phyloP scores from a whole-genome alignment of 2,888 invertebrate genomes.

The Drosophila sordidapex region DNA sequence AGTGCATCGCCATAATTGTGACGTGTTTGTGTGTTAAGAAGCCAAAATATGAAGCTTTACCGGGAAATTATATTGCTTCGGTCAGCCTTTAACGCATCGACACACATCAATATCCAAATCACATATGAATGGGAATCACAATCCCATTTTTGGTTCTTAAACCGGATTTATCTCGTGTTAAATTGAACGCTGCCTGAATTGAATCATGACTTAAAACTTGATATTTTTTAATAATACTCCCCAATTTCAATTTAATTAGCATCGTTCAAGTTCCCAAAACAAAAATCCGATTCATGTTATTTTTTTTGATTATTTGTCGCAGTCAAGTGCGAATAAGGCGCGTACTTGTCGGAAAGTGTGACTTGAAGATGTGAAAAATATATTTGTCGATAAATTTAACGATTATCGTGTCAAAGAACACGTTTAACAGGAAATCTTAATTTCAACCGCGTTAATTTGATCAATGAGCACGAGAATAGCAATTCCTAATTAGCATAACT shows the following conservation, averaged over 20 bases:
- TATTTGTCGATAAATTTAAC: background rate
- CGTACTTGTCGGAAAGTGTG: slow-evolving; percentile 63
- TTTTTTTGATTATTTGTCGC: slow-evolving; percentile 32
- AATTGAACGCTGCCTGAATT: slow-evolving; percentile 30
- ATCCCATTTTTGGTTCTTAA: slow-evolving; percentile 23
- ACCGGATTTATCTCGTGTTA: slow-evolving; percentile 53
- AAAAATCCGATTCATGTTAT: slow-evolving; percentile 55
- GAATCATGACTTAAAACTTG: slow-evolving; percentile 61
- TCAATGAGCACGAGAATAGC: slow-evolving; percentile 52
- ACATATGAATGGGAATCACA: slow-evolving; percentile 49
- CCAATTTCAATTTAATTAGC: slow-evolving; percentile 56
- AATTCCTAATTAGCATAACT: slow-evolving; percentile 45
- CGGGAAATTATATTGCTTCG: slow-evolving; percentile 26
- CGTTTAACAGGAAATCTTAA: slow-evolving; percentile 55
- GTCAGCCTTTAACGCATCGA: background rate
- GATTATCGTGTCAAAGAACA: slow-evolving; percentile 44
- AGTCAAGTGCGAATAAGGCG: slow-evolving; percentile 46
- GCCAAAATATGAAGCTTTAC: background rate
- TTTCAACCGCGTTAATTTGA: slow-evolving; percentile 62
- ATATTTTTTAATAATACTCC: slow-evolving; percentile 27
- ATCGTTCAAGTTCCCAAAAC: slow-evolving; percentile 31
- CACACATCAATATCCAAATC: background rate
- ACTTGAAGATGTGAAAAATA: slow-evolving; percentile 51
- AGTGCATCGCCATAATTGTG: slow-evolving; percentile 32
- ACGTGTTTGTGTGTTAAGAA: slow-evolving; percentile 36